Evolutionary conservation across 2,113 vertebrate genomes (phyloP).

Genomic region (Sander vitreus): DNA sequence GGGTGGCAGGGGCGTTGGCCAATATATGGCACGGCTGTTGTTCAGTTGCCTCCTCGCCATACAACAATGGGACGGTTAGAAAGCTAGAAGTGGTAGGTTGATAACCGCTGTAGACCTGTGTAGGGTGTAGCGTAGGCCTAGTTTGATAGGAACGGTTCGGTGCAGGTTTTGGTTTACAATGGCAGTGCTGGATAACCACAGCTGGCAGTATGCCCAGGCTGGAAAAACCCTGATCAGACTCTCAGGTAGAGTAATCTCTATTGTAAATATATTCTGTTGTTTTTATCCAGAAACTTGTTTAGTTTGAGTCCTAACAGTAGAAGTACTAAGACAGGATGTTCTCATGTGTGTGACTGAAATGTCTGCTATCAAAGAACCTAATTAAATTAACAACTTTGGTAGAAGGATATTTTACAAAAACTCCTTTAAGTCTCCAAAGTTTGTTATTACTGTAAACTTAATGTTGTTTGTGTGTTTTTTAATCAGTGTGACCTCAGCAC

Average conservation of each 20-base stretch:
- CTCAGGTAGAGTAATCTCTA: constrained; percentile 70
- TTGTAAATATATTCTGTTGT: not conserved
- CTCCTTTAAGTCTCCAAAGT: no score
- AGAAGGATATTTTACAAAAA: not conserved
- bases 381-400: not conserved
- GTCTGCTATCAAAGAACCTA: not conserved
- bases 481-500: no score
- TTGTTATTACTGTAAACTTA: no score
- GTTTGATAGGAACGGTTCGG: constrained; percentile 6
- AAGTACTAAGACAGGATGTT: not conserved
- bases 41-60: constrained; percentile 34
- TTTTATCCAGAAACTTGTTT: not conserved
- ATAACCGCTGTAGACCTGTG: not conserved
- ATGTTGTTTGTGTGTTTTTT: not conserved
- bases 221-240: constrained; percentile 79
- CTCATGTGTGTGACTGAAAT: not conserved
- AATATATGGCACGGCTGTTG: constrained; percentile 48
- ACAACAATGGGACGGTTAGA: constrained; percentile 30
- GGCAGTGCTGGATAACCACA: constrained; percentile 82
- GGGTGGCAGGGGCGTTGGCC: constrained; percentile 74
- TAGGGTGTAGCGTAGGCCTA: constrained; percentile 4
- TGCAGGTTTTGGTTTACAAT: constrained; percentile 59
- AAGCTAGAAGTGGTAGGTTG: constrained; percentile 1
- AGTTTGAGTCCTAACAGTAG: not conserved
- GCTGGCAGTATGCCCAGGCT: constrained; percentile 80